These are phyloP conservation scores for Ceratoteleas bidentatus DNA, from an alignment of 1,140 invertebrate species.

Conservation along the genomic window DNA sequence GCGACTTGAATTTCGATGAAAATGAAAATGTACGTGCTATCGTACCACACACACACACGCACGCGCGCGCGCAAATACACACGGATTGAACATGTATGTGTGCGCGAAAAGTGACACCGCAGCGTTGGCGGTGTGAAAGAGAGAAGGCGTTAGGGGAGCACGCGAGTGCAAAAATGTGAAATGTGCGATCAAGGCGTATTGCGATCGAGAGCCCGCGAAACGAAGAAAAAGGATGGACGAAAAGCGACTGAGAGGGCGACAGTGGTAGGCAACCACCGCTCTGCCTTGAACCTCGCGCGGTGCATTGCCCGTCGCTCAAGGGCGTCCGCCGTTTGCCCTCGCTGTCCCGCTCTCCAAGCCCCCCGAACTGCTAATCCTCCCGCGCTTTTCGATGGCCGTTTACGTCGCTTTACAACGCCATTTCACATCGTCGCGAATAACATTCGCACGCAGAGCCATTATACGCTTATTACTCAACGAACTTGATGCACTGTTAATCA, in stretches of 20 bases:
- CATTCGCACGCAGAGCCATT: conserved; percentile 27
- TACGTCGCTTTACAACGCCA: conserved; percentile 54
- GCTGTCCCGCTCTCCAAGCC: conserved; percentile 30
- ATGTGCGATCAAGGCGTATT: conserved; percentile 22
- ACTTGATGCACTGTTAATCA: conserved; percentile 32
- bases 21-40: conserved; percentile 14
- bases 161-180: conserved; percentile 41
- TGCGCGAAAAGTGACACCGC: conserved; percentile 42
- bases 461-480: conserved; percentile 28
- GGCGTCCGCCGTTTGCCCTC: conserved; percentile 77
- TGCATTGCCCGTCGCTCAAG: conserved; percentile 82
- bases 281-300: conserved; percentile 82
- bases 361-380: conserved; percentile 42
- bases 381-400: conserved; percentile 57
- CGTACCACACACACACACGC: too few relatives aligned
- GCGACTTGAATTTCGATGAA: conserved; percentile 7
- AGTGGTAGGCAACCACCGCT: conserved; percentile 78
- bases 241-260: conserved; percentile 57
- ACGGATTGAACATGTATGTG: neutral
- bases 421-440: conserved; percentile 33
- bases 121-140: conserved; percentile 26
- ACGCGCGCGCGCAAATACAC: too few relatives aligned
- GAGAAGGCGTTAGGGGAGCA: conserved; percentile 18
- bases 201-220: conserved; percentile 35
- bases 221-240: conserved; percentile 25